A percentile compares a stretch with the other conserved stretches of the same genome.
phyloP scores from a whole-genome alignment of 2,797 vertebrate species.

The Eulemur albifrons region DNA sequence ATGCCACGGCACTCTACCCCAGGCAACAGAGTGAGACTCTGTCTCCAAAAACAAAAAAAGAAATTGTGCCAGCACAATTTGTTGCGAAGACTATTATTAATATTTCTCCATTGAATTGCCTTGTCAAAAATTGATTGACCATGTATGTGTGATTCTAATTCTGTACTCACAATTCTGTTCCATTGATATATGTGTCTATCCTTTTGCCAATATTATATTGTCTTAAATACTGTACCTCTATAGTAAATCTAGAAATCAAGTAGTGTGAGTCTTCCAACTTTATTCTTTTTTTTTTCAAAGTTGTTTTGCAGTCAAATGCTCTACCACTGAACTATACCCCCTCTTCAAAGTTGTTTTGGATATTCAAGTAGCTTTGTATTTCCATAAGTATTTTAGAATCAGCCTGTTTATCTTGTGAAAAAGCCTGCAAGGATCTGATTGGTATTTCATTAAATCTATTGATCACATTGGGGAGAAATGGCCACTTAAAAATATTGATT shows the following conservation, averaged over 20 bases:
- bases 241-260: neutral
- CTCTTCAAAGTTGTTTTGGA: neutral
- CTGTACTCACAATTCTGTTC: neutral
- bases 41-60: too few relatives aligned
- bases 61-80: too few relatives aligned
- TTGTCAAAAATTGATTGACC: neutral
- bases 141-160: neutral
- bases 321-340: conserved; percentile 76
- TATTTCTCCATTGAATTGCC: neutral
- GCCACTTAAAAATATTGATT: neutral
- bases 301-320: conserved; percentile 79
- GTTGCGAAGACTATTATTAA: too few relatives aligned
- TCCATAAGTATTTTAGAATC: neutral
- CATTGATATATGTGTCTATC: neutral
- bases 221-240: neutral
- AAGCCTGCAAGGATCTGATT: neutral
- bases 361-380: neutral
- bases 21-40: too few relatives aligned
- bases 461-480: neutral
- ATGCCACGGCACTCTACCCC: too few relatives aligned
- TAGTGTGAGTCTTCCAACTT: neutral
- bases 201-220: neutral
- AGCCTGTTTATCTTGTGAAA: neutral
- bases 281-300: neutral
- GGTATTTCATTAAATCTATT: neutral